These are phyloP conservation scores for Aplodontia rufa DNA, from an alignment of 2,113 vertebrate species.

Conservation along the genomic window DNA sequence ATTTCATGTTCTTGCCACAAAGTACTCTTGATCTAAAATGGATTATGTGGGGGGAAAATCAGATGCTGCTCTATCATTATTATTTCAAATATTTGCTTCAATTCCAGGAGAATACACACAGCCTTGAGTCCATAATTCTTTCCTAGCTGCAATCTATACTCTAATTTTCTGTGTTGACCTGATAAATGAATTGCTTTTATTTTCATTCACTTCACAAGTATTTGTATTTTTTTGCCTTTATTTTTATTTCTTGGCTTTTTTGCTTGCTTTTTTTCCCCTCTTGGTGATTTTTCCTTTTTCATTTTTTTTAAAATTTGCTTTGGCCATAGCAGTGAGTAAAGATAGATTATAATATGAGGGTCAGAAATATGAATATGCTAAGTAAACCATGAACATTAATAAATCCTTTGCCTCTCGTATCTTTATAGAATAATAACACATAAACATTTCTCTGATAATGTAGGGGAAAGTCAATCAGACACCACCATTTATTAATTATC, in stretches of 20 bases:
- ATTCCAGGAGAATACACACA: conserved; percentile 45
- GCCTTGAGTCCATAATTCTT: conserved; percentile 18
- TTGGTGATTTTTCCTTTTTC: neutral
- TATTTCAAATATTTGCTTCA: conserved; percentile 63
- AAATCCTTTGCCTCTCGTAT: neutral
- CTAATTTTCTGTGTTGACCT: neutral
- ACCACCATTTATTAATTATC: neutral
- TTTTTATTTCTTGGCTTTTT: neutral
- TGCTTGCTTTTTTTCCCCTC: neutral
- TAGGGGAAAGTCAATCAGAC: neutral
- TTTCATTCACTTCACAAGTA: neutral
- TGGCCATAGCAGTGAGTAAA: neutral
- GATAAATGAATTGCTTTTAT: conserved; percentile 25
- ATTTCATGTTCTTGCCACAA: conserved; percentile 62
- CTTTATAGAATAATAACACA: neutral
- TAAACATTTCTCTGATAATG: neutral
- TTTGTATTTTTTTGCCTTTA: neutral
- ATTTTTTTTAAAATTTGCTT: neutral
- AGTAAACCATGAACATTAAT: neutral
- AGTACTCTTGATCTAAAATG: conserved; percentile 69
- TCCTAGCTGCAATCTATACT: neutral
- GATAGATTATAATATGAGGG: neutral
- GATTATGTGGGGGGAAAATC: conserved; percentile 44
- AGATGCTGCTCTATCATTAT: conserved; percentile 39
- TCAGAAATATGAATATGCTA: neutral